Base-by-base conservation (phyloP, 2,797 vertebrate species). In the Sus cebifrons region DNA sequence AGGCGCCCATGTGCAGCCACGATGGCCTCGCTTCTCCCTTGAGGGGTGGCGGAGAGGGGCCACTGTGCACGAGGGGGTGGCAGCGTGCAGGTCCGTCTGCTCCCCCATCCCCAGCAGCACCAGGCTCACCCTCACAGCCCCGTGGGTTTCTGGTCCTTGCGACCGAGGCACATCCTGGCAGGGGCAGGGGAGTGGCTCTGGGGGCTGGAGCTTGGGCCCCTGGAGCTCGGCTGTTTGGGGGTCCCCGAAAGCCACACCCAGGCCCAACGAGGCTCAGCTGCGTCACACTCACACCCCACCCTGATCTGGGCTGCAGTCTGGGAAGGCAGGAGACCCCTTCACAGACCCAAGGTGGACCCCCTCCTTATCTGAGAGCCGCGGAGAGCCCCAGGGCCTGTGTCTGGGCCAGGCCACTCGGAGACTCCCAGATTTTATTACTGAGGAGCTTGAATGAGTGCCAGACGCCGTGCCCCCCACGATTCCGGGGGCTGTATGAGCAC, bases 281-380 rank as follows among this genome's bases (percentile, higher is more conserved):
- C 0, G 17, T 3, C 12, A 21, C 12, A 73, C 12, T 5, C 67
- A n/a, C 56, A 11, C 4, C 54, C 16, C 1, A 0, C 2, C 3
- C 54, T 32, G 54, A 2, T 78, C 29, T 58, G 75, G 52, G 54
- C 70, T 11, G 27, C 18, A 17, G 12, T 16, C 18, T 0, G 54
- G 17, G 29, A 27, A 20, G 20, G 14, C 10, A 13, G 14, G 17
- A 18, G 36, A 29, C 27, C 56, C 56, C 36, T 32, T n/a, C 27
- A 29, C 25, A 64, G 25, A 64, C 62, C 56, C 56, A 58, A 58
- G 56, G 56, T 20, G 3, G 73, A 12, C 29, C 52, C 40, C 16
- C 4, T 32, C 25, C 14, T 32, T 32, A 1, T 4, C 49, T 1
- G 49, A 58, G 49, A 58, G 49, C 21, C 21, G 5, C 0, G 0